Conservation (phyloP, 2,888 invertebrate genomes). For the Aproaerema taeniolella region DNA sequence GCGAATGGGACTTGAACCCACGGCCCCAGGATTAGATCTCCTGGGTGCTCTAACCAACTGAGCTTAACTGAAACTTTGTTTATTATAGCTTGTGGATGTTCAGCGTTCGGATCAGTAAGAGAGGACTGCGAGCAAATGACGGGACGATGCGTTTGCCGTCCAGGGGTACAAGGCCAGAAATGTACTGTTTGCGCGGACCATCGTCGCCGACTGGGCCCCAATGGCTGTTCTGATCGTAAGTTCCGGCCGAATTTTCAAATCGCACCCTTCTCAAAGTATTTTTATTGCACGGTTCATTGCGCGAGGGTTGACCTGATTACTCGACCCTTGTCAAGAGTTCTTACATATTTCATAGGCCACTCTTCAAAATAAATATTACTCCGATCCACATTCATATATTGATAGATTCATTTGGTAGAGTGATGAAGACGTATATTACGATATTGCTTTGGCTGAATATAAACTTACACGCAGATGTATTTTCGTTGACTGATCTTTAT, state of each 20-base stretch:
- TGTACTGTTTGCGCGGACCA: conserved; percentile 90
- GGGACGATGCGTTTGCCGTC: conserved; percentile 91
- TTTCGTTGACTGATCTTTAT: too few species aligned
- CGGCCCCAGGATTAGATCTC: too few species aligned
- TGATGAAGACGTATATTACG: too few species aligned
- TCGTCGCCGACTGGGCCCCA: conserved; percentile 86
- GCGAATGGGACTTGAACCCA: too few species aligned
- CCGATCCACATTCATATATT: too few species aligned
- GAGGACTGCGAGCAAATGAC: conserved; percentile 97
- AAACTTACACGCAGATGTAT: too few species aligned
- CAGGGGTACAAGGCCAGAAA: conserved; percentile 90
- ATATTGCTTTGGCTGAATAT: too few species aligned
- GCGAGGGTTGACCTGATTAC: conserved; percentile 13
- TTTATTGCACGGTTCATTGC: conserved; percentile 5
- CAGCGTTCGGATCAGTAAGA: conserved; percentile 90
- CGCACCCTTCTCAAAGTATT: conserved; percentile 3
- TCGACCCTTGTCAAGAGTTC: conserved; percentile 19
- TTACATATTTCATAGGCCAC: conserved; percentile 13
- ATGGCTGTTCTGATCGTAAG: conserved; percentile 76
- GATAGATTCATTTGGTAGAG: too few species aligned
- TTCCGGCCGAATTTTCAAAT: conserved; percentile 17
- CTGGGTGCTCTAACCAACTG: too few species aligned
- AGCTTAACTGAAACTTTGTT: too few species aligned
- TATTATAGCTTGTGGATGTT: conserved; percentile 89
- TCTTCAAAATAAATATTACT: too few species aligned